Base-by-base conservation (phyloP, 2,113 vertebrate genomes). In the Vulpes ferrilata region DNA sequence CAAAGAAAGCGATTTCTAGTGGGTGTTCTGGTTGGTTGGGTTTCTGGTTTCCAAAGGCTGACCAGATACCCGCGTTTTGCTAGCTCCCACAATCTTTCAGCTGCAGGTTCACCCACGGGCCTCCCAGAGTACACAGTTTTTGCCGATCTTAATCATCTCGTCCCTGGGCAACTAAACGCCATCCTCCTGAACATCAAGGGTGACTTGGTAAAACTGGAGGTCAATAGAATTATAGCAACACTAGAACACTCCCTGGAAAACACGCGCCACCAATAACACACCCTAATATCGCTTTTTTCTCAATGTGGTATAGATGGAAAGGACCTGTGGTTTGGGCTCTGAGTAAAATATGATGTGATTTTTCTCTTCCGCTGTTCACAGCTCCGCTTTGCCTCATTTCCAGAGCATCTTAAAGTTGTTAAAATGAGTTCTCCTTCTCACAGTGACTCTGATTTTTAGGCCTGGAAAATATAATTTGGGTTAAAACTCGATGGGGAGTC, bases 401-500 rank as follows among this genome's bases (percentile, higher is more conserved):
- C 94, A 51, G 67, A n/a, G 67, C 85, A 15, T 35, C 76, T 78
- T 43, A 12, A 65, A 67, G 35, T 78, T 32, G 87, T 57, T 82
- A 38, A 30, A 35, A 32, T 10, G 79, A 87, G 69, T 38, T 90
- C 82, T 81, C 60, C 59, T 82, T 17, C 88, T 86, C 89, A 13
- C 88, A 71, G 82, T 7, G 80, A 38, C 90, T 96, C 96, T 65
- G 97, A 65, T 84, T 96, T 96, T 96, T 78, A 96, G 97, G 81
- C 88, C 80, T 93, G 93, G 81, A 95, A 96, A 92, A 96, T 53
- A 92, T 20, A 98, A 98, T 98, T 96, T 98, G 97, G 98, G 98
- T 98, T 98, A 98, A 97, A 98, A 95, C 97, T 95, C 97, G 62
- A 96, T 97, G 95, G 98, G 98, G 97, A 96, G 95, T 76, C 94